Base-by-base conservation (phyloP, 2,113 vertebrate species). In the Gobio gobio region DNA sequence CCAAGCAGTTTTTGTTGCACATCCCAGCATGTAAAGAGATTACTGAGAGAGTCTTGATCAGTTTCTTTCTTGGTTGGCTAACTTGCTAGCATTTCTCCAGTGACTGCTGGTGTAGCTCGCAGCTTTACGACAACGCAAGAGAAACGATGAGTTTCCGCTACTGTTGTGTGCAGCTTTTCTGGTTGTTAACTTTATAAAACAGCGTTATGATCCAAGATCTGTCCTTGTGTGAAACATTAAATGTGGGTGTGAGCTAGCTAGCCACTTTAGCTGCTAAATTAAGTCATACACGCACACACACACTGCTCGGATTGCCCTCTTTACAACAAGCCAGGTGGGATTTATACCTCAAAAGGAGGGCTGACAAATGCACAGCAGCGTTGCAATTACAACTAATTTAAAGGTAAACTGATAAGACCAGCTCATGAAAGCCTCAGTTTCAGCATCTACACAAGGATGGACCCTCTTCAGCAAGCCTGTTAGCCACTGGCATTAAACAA, bases 201-300 rank as follows among this genome's bases (percentile, higher is more conserved):
- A 20, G 47, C 29, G 49, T 18, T 68, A 58, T 5, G 18, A 18
- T 54, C 24, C 18, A 1, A 83, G 29, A 83, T 73, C 14, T 20
- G 0, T 43, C 64, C 81, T 83, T 83, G 72, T 83, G 81, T 80
- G 54, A 36, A 43, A 51, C 20, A 33, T 66, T 85, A 68, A 72
- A 73, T 22, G 81, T 83, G 81, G 81, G 81, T 72, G 83, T 49
- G 56, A 61, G 73, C 76, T 16, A 68, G 83, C 54, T 86, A 89
- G 85, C 87, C 70, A 78, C 76, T 18, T 85, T 86, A 85, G 77
- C 86, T 77, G 73, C 82, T 89, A 87, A 84, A 83, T 85, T 59
- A 87, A 87, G 78, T 83, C 81, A 58, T 72, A 43, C 22, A 72
- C 75, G 78, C 72, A 68, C n/a, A 85, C 72, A 85, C 87, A 85